Evolutionary conservation across 2,888 invertebrate genomes (phyloP).

Genomic region (Acleris laterana): DNA sequence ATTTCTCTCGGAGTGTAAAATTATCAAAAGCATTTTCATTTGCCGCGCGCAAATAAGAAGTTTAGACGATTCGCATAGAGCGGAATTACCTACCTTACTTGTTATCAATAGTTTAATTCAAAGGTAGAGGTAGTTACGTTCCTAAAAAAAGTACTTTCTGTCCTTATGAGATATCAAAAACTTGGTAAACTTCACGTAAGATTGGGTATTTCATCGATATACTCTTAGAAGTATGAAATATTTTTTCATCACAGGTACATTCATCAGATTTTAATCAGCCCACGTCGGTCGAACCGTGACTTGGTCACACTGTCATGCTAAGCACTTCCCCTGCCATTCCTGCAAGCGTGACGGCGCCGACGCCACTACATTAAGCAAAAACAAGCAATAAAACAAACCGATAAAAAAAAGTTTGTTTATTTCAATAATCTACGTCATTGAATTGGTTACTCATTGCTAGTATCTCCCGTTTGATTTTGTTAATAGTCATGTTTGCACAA

Average conservation of each 20-base stretch:
- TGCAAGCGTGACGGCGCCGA: not conserved
- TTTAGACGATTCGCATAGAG: no score
- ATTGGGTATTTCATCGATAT: no score
- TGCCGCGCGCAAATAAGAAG: no score
- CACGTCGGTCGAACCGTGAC: constrained; percentile 10
- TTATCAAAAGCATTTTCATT: no score
- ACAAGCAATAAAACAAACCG: constrained; percentile 17
- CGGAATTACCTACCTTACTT: no score
- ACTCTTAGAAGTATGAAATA: no score
- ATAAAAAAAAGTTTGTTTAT: constrained; percentile 6
- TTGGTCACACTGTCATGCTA: constrained; percentile 32
- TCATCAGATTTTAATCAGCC: constrained; percentile 32
- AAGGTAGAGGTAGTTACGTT: no score
- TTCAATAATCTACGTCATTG: constrained; percentile 37
- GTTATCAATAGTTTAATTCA: no score
- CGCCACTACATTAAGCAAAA: not conserved
- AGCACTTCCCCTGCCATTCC: constrained; percentile 5
- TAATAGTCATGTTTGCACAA: constrained; percentile 56
- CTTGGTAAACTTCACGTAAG: no score
- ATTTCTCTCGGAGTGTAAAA: no score
- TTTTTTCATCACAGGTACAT: constrained; percentile 11
- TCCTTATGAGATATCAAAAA: no score
- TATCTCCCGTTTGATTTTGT: constrained; percentile 55
- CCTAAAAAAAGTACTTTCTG: no score
- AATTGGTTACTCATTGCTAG: constrained; percentile 53